Conservation (phyloP, 1,140 invertebrate genomes). For the Drosophila leontia region DNA sequence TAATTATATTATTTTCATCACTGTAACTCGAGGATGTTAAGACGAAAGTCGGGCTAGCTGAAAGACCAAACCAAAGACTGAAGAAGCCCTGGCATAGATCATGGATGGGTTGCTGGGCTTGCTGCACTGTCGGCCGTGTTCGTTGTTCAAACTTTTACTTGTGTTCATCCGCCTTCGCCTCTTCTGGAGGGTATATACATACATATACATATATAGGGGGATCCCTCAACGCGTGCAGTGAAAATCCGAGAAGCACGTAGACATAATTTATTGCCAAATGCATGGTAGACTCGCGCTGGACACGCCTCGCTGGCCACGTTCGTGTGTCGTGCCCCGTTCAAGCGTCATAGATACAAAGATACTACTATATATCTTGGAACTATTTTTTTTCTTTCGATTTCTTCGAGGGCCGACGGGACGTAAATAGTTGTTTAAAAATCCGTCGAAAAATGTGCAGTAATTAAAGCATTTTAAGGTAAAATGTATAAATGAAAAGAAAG, state of each 20-base stretch:
- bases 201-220: not conserved
- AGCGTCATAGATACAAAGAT: constrained; percentile 29
- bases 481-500: constrained; percentile 28
- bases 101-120: not conserved
- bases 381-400: constrained; percentile 35
- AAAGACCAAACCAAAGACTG: not conserved
- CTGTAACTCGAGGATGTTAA: not conserved
- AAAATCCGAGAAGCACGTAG: constrained; percentile 61
- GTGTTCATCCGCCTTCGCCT: constrained; percentile 4
- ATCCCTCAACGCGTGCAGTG: constrained; percentile 45
- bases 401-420: constrained; percentile 32
- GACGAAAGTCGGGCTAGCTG: not conserved
- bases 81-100: constrained; percentile 38
- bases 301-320: constrained; percentile 52
- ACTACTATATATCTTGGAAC: constrained; percentile 16
- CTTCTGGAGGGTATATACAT: not conserved
- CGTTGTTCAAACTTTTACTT: constrained; percentile 32
- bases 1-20: not conserved
- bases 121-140: not conserved
- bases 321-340: constrained; percentile 42
- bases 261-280: constrained; percentile 67
- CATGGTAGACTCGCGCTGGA: constrained; percentile 54
- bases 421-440: constrained; percentile 27
- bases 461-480: constrained; percentile 39
- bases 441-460: constrained; percentile 56